Conservation (phyloP, 2,888 invertebrate species). For the Ormyrus pomaceus region DNA sequence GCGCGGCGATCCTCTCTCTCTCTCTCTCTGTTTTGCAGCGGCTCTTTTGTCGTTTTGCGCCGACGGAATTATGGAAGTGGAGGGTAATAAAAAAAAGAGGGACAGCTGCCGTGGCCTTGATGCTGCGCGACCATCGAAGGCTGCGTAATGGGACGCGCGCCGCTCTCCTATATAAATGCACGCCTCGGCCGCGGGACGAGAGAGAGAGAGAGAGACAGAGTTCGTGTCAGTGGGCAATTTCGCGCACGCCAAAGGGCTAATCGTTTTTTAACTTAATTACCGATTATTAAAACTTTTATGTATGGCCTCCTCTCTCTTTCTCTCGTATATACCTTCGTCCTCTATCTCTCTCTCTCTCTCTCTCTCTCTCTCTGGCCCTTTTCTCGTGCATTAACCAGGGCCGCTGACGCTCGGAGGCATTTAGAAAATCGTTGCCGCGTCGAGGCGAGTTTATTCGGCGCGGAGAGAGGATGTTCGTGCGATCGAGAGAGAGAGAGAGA, state of each 20-base stretch:
- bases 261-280: constrained; percentile 48
- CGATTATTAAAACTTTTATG: constrained; percentile 48
- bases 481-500: too few species aligned
- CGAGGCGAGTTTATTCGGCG: too few species aligned
- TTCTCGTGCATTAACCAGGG: too few species aligned
- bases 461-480: too few species aligned
- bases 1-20: background rate
- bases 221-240: constrained; percentile 53
- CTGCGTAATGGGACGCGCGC: constrained; percentile 21
- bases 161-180: background rate
- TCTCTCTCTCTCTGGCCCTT: too few species aligned
- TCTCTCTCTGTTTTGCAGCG: constrained; percentile 19
- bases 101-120: constrained; percentile 22
- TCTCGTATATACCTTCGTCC: too few species aligned
- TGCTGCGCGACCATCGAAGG: background rate
- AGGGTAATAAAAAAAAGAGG: background rate
- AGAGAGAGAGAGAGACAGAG: background rate
- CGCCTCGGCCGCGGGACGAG: background rate
- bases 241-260: constrained; percentile 28
- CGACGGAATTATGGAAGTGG: constrained; percentile 25
- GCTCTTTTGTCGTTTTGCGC: background rate
- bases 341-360: too few species aligned
- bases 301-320: background rate
- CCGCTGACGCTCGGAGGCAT: too few species aligned
- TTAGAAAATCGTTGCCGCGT: too few species aligned